Base-by-base conservation (phyloP, 1,140 invertebrate genomes). In the Cotesia glomerata region DNA sequence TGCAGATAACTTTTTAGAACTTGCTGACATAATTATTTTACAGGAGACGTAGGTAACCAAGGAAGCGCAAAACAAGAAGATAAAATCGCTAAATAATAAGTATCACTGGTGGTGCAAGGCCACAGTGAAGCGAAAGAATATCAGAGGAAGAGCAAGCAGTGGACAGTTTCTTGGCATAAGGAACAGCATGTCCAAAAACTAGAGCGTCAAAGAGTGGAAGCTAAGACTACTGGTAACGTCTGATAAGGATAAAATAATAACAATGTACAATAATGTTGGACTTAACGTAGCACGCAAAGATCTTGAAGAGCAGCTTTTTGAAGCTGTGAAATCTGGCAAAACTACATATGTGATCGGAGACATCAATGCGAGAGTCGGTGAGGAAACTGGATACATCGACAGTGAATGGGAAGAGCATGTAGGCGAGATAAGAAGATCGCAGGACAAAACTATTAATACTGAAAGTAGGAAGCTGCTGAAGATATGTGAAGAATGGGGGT, bases 41-140 rank as follows among this genome's bases (percentile, higher is more conserved):
- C 54, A 45, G 8, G 76, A 75, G 39, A 77, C 76, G 8, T 77
- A 69, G 76, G 26, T 74, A 49, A 69, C 71, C 2, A 45, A 70
- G 39, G 66, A 77, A 39, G 16, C 52, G 7, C 59, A 66, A 63
- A 26, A 45, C 3, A 71, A 16, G 14, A 34, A 65, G 5, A 62
- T 58, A 14, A 71, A 68, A 11, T 67, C 26, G 36, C 45, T 77
- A 52, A 35, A 18, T 13, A 34, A 51, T 61, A 32, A 67, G 5
- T 75, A 64, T 64, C 45, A 63, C n/a, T 75, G 67, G 72, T 61
- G 11, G 56, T 52, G 9, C 39, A 62, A 62, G 11, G 45, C 62
- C 8, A 70, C 75, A 26, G 67, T 13, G 26, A 73, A 72, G 14
- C 59, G 39, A 63, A 16, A 74, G 71, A 34, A 72, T 13, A 56